phyloP scores from a whole-genome alignment of 2,888 invertebrate species.

The Blomia tropicalis region DNA sequence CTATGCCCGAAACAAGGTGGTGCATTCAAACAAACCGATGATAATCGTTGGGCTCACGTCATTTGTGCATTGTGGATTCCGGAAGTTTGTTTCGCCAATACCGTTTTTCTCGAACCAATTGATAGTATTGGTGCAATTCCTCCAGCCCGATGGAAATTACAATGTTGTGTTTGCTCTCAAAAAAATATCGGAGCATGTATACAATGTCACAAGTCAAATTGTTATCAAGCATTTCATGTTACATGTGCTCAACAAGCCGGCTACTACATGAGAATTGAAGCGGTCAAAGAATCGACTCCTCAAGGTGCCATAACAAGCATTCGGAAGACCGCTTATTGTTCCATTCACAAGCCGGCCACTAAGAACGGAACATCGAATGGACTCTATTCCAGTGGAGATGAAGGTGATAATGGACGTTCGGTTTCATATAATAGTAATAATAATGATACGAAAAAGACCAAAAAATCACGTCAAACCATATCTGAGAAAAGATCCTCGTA shows the following conservation, averaged over 20 bases:
- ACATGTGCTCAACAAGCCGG: conserved; percentile 92
- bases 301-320: conserved; percentile 55
- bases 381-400: conserved; percentile 21
- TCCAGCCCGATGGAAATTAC: conserved; percentile 83
- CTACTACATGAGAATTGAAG: conserved; percentile 90
- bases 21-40: conserved; percentile 94
- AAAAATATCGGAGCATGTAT: conserved; percentile 83
- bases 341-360: conserved; percentile 66
- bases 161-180: conserved; percentile 95
- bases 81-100: conserved; percentile 91
- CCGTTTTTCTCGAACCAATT: conserved; percentile 88
- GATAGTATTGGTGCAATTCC: conserved; percentile 93
- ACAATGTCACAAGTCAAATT: conserved; percentile 89
- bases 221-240: conserved; percentile 92
- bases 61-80: conserved; percentile 98
- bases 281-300: conserved; percentile 49
- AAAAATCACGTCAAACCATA: conserved; percentile 50
- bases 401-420: conserved; percentile 8
- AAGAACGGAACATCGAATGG: conserved; percentile 24
- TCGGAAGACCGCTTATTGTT: conserved; percentile 89
- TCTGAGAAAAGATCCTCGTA: conserved; percentile 74
- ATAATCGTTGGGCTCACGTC: conserved; percentile 91
- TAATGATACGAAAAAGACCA: conserved; percentile 28
- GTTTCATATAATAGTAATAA: no score
- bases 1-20: conserved; percentile 94